These are phyloP conservation scores for Pantala flavescens DNA, from an alignment of 1,140 invertebrate genomes.

Conservation along the genomic window DNA sequence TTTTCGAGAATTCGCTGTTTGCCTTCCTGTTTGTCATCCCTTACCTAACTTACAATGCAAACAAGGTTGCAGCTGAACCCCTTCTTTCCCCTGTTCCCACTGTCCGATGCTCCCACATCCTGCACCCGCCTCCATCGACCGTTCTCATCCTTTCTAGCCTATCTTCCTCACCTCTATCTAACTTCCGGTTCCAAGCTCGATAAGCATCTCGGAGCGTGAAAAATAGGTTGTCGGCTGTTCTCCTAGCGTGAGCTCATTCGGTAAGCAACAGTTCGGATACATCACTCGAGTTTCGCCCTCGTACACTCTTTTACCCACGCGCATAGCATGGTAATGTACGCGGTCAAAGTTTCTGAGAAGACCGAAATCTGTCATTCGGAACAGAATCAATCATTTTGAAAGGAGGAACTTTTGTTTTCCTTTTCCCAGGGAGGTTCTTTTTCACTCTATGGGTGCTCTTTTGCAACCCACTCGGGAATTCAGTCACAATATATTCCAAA, in stretches of 20 bases:
- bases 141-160: neutral
- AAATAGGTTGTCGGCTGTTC: neutral
- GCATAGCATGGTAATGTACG: too few species aligned
- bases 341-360: too few species aligned
- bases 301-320: too few species aligned
- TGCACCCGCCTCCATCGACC: neutral
- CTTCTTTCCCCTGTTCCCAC: neutral
- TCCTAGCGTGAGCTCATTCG: neutral
- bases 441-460: too few species aligned
- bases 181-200: neutral
- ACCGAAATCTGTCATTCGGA: too few species aligned
- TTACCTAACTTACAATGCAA: neutral
- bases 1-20: constrained; percentile 5
- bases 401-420: too few species aligned
- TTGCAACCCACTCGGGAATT: too few species aligned
- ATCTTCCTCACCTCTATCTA: constrained; percentile 1
- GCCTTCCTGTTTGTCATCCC: neutral
- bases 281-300: neutral
- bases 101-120: neutral
- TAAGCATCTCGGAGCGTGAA: neutral
- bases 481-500: too few species aligned
- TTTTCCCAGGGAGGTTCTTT: too few species aligned
- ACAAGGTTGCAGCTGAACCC: neutral
- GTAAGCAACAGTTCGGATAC: neutral
- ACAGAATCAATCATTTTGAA: too few species aligned